These are phyloP conservation scores for Diabrotica virgifera DNA, from an alignment of 1,140 invertebrate species.

Conservation along the genomic window DNA sequence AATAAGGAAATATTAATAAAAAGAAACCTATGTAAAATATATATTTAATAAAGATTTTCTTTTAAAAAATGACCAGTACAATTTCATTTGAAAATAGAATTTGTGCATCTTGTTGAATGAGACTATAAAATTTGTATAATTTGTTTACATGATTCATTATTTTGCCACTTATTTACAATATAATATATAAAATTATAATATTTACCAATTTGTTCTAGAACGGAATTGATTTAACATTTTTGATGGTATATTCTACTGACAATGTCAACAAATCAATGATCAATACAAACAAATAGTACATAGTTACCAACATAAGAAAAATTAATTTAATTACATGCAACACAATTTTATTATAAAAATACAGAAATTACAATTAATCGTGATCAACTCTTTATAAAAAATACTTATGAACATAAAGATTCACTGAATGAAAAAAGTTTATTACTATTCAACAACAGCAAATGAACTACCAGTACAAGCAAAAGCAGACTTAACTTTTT, in stretches of 20 bases:
- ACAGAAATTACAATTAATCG: conserved; percentile 44
- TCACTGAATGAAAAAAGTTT: conserved; percentile 21
- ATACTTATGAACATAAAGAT: conserved; percentile 41
- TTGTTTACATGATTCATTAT: neutral
- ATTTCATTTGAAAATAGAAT: conserved; percentile 12
- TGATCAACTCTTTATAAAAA: conserved; percentile 43
- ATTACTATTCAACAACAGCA: conserved; percentile 49
- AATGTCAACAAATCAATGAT: conserved; percentile 19
- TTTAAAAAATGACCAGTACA: conserved; percentile 13
- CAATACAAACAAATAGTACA: conserved; percentile 28
- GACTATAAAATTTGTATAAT: neutral
- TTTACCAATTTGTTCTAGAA: conserved; percentile 35
- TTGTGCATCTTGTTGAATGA: neutral
- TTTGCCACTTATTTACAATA: neutral
- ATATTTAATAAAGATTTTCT: conserved; percentile 14
- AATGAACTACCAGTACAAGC: conserved; percentile 58
- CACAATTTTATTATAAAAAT: conserved; percentile 48
- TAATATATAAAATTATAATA: conserved; percentile 14
- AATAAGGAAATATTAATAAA: neutral
- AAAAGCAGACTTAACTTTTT: conserved; percentile 48
- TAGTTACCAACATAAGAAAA: conserved; percentile 26
- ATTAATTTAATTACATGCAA: conserved; percentile 33
- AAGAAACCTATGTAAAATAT: conserved; percentile 5
- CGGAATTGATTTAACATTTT: conserved; percentile 36
- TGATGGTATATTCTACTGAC: conserved; percentile 11